A percentile compares a stretch with the other conserved stretches of the same genome.
phyloP scores from a whole-genome alignment of 2,113 vertebrate species.

The Cichladusa arquata region DNA sequence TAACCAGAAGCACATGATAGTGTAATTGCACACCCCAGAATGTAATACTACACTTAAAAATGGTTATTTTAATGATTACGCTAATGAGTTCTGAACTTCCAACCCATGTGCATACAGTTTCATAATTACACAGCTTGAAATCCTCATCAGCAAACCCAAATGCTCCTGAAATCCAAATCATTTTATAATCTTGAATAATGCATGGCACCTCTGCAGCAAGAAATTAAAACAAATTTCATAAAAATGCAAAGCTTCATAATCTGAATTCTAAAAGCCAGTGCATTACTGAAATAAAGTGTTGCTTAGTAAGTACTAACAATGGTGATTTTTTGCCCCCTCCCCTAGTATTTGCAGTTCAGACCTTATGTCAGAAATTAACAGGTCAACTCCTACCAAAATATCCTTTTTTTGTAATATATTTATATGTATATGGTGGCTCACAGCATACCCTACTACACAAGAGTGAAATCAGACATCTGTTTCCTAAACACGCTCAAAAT shows the following conservation, averaged over 20 bases:
- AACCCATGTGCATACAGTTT: constrained; percentile 71
- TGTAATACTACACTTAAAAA: constrained; percentile 63
- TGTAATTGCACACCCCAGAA: constrained; percentile 45
- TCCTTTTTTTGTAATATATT: not conserved
- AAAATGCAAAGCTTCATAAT: constrained; percentile 71
- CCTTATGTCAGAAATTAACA: constrained; percentile 8
- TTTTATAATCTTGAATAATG: constrained; percentile 80
- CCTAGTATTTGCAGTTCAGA: not conserved
- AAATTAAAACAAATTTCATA: constrained; percentile 77
- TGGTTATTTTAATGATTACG: constrained; percentile 74
- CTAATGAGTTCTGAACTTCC: constrained; percentile 80
- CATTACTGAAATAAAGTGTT: constrained; percentile 46
- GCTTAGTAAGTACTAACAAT: constrained; percentile 6
- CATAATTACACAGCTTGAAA: constrained; percentile 83
- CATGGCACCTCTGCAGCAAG: constrained; percentile 73
- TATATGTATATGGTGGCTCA: not conserved
- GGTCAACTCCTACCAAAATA: not conserved
- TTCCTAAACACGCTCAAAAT: constrained; percentile 32
- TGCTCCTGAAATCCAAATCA: constrained; percentile 77
- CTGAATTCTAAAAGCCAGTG: constrained; percentile 52
- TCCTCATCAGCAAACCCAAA: constrained; percentile 78
- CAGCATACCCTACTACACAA: not conserved
- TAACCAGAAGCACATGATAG: constrained; percentile 13
- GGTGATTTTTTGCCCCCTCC: not conserved
- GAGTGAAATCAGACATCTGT: constrained; percentile 23